Evolutionary conservation across 2,113 vertebrate species (phyloP).

Genomic region (Condylura cristata): DNA sequence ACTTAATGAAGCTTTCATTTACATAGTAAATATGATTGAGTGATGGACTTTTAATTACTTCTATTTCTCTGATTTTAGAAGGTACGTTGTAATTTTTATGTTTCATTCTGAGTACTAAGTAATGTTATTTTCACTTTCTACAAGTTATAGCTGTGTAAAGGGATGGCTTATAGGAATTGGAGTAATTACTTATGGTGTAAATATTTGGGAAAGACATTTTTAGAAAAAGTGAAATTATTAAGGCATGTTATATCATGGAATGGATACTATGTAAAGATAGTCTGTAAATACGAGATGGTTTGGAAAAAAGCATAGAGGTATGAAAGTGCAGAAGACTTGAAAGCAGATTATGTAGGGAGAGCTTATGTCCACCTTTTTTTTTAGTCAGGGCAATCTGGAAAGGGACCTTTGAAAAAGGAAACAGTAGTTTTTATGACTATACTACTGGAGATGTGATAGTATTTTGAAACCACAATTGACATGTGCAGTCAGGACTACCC

Average conservation of each 20-base stretch:
- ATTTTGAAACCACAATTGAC: background rate
- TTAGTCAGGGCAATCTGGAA: background rate
- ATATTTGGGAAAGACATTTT: conserved; percentile 56
- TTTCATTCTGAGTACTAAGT: conserved; percentile 27
- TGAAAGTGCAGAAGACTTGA: background rate
- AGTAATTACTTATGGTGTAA: conserved; percentile 21
- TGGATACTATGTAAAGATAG: background rate
- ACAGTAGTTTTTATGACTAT: background rate
- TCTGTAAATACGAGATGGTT: conserved; percentile 37
- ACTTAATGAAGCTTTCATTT: conserved; percentile 22
- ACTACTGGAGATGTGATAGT: background rate
- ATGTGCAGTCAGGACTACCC: background rate
- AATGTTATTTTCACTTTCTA: background rate
- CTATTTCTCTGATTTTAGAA: conserved; percentile 36
- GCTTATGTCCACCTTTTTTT: background rate
- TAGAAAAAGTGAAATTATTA: conserved; percentile 8
- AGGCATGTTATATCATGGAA: conserved; percentile 41
- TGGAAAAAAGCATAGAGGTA: background rate
- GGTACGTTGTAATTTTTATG: conserved; percentile 55
- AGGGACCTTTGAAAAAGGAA: background rate
- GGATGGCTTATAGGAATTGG: conserved; percentile 35
- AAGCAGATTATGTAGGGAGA: background rate
- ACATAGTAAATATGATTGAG: conserved; percentile 55
- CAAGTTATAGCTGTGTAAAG: background rate
- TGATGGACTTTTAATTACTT: conserved; percentile 57